Evolutionary conservation across 2,113 vertebrate genomes (phyloP).

Genomic region (Patagioenas fasciata): DNA sequence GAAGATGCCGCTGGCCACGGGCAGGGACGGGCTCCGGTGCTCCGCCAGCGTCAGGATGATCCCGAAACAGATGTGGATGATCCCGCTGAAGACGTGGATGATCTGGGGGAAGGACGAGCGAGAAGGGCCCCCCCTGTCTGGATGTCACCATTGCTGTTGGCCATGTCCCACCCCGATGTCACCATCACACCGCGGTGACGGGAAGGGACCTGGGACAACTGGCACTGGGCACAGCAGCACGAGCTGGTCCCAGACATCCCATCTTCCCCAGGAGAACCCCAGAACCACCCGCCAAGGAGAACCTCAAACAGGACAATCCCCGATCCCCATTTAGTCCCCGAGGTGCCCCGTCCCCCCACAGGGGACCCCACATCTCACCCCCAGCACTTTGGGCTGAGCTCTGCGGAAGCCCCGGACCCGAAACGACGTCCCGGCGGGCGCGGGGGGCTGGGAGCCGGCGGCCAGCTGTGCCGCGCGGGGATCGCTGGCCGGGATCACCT

Average conservation of each 20-base stretch:
- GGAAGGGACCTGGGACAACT: not conserved
- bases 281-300: no score
- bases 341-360: fast-evolving
- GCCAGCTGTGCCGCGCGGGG: not conserved
- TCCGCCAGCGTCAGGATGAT: not conserved
- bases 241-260: fast-evolving
- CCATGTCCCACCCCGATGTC: fast-evolving
- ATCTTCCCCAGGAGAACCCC: not conserved
- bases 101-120: not conserved
- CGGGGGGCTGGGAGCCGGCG: fast-evolving
- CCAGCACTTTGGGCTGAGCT: slow-evolving; percentile 42
- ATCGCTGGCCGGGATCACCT: slow-evolving; percentile 20
- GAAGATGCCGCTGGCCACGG: slow-evolving; percentile 36
- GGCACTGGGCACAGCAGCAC: no score
- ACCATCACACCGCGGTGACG: fast-evolving
- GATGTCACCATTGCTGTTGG: fast-evolving
- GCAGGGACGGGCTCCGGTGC: not conserved
- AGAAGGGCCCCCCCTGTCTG: not conserved
- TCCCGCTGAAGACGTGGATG: slow-evolving; percentile 43
- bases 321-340: fast-evolving
- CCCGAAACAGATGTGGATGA: slow-evolving; percentile 23
- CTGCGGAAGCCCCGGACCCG: not conserved
- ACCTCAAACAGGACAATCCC: not conserved
- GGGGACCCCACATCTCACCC: not conserved
- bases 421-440: fast-evolving